phyloP scores from a whole-genome alignment of 2,113 vertebrate species.

The Chrysemys picta region DNA sequence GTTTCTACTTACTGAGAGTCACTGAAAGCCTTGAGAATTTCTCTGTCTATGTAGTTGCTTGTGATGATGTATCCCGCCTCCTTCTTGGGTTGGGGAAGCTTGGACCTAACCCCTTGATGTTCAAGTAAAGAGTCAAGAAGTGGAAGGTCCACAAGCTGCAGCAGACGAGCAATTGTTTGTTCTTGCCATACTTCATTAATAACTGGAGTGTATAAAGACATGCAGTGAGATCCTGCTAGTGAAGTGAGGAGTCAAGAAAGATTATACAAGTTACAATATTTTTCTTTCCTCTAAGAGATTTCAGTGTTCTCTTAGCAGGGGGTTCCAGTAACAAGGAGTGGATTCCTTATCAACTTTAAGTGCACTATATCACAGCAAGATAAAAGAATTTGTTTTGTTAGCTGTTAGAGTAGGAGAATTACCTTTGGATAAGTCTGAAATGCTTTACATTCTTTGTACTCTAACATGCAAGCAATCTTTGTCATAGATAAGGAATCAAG shows the following conservation, averaged over 20 bases:
- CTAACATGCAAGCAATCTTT: conserved; percentile 57
- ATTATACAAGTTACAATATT: background rate
- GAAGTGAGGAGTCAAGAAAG: background rate
- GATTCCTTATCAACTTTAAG: background rate
- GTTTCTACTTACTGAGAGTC: conserved; percentile 90
- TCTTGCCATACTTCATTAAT: conserved; percentile 95
- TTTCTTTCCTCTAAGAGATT: background rate
- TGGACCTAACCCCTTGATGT: conserved; percentile 73
- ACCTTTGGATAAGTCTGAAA: conserved; percentile 49
- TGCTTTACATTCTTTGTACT: conserved; percentile 62
- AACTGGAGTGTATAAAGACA: conserved; percentile 75
- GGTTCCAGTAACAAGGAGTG: background rate
- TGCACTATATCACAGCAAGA: conserved; percentile 43
- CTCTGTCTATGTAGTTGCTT: conserved; percentile 91
- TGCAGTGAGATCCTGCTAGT: background rate
- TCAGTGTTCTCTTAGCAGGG: background rate
- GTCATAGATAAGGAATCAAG: conserved; percentile 61
- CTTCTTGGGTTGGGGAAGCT: conserved; percentile 77
- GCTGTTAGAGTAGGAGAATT: conserved; percentile 19
- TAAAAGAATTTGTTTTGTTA: conserved; percentile 66
- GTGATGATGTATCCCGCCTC: conserved; percentile 82
- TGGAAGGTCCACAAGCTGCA: conserved; percentile 95
- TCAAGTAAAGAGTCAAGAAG: conserved; percentile 90
- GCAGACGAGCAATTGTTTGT: conserved; percentile 90
- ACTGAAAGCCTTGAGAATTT: conserved; percentile 96